Evolutionary conservation across 2,888 invertebrate species (phyloP), one percentile per base, ranked within the genome.

Genomic region (Teinopalpus imperialis): DNA sequence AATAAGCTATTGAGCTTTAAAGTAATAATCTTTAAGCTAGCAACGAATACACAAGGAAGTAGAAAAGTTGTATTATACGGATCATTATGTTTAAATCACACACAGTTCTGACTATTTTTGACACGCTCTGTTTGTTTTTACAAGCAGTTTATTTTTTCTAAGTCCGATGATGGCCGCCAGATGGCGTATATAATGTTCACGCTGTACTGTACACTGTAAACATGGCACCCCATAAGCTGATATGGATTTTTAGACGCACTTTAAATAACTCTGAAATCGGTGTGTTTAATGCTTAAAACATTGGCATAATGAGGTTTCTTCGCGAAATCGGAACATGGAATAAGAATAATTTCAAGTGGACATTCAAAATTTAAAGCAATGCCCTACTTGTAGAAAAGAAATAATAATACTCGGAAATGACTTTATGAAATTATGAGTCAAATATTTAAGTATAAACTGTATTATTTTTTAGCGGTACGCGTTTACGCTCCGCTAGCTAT

Each of bases 131-230:
- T 86, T 87, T 87, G 81, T 80, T 77, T 81, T 81, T 59, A 64
- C 67, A 66, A 66, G 67, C 68, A 72, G 83, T 85, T 86, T 85
- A 76, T 87, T 85, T 87, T 81, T 74, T 75, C 66, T 76, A 59
- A 63, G 72, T 73, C 75, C 69, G 66, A 76, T 82, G 85, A 87
- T 82, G 71, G 76, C 69, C 76, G 64, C 77, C 87, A 87, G 87
- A 87, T 87, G 87, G 85, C 77, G 76, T 63, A 68, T 72, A 70
- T 69, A 69, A 69, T 74, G 69, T 69, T 74, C 66, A 65, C 66
- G 62, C 66, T 68, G 64, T 50, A 56, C 56, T 53, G 56, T 52
- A 54, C 52, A 52, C 53, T 51, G 62, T 80, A 83, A 82, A 85
- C 83, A 80, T 67, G 69, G 69, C 72, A 73, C 77, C 76, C 78